Evolutionary conservation across 2,113 vertebrate genomes (phyloP).

Genomic region (Psilopsiagon aymara): DNA sequence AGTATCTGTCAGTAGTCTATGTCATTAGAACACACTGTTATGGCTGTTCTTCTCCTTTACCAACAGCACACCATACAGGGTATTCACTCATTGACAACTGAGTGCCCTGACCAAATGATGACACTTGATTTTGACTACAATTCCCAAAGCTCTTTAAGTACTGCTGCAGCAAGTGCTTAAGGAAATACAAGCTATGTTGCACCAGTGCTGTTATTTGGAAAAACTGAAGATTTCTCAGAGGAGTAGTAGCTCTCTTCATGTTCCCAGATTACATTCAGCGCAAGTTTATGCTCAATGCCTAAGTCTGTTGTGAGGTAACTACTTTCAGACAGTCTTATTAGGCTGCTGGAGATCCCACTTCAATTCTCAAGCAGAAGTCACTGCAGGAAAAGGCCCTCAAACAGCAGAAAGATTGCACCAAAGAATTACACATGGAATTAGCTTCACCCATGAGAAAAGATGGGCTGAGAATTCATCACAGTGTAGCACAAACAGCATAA

Average conservation of each 20-base stretch:
- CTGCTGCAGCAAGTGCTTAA: neutral
- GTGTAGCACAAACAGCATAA: neutral
- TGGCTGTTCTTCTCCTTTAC: neutral
- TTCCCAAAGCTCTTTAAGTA: neutral
- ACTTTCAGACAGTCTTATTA: neutral
- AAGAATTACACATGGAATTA: neutral
- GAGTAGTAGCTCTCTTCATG: neutral
- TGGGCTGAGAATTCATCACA: too few species aligned
- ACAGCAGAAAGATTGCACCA: neutral
- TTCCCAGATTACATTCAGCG: neutral
- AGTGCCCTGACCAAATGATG: rapidly evolving
- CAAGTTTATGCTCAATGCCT: neutral
- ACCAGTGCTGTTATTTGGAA: neutral
- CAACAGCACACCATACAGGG: rapidly evolving
- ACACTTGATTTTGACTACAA: too few species aligned
- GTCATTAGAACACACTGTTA: neutral
- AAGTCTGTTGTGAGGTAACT: neutral
- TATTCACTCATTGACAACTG: neutral
- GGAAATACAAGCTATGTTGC: neutral
- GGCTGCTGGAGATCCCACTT: neutral
- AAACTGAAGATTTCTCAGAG: rapidly evolving
- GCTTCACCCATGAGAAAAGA: neutral
- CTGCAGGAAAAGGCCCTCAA: neutral
- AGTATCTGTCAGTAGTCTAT: neutral
- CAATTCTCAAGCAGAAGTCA: neutral